phyloP scores from a whole-genome alignment of 2,113 vertebrate species.

The Cephalopholis sonnerati region DNA sequence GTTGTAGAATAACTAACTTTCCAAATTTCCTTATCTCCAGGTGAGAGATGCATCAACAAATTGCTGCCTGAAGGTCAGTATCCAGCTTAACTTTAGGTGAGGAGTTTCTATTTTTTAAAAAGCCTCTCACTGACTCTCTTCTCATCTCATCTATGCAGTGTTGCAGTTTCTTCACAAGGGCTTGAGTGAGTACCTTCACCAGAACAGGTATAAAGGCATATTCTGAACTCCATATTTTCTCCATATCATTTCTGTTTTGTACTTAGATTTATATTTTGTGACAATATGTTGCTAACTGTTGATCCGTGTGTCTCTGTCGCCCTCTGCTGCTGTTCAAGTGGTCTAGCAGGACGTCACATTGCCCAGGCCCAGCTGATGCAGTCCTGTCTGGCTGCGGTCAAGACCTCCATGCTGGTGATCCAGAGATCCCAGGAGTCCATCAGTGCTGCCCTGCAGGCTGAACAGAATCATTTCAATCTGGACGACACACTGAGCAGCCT shows the following conservation, averaged over 20 bases:
- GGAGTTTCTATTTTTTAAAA: neutral
- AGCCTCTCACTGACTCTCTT: neutral
- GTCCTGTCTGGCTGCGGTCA: constrained; percentile 88
- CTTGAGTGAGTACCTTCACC: constrained; percentile 86
- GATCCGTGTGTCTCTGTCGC: constrained; percentile 36
- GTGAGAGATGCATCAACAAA: constrained; percentile 87
- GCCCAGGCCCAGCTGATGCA: constrained; percentile 93
- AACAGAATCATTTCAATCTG: constrained; percentile 44
- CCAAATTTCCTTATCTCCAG: constrained; percentile 73
- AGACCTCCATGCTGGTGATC: constrained; percentile 91
- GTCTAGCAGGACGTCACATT: constrained; percentile 87
- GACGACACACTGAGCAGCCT: constrained; percentile 88
- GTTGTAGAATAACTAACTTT: neutral
- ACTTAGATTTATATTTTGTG: neutral
- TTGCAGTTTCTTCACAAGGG: constrained; percentile 89
- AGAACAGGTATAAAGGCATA: constrained; percentile 87
- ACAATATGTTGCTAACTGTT: neutral
- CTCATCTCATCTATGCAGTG: constrained; percentile 82
- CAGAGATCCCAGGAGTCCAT: constrained; percentile 87
- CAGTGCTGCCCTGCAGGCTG: constrained; percentile 71
- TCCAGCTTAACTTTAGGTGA: neutral
- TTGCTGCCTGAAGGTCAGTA: constrained; percentile 89
- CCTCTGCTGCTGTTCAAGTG: constrained; percentile 80
- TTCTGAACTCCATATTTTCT: neutral
- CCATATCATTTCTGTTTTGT: neutral